Evolutionary conservation across 2,888 invertebrate species (phyloP).

Genomic region (Rhodophaea formosa): DNA sequence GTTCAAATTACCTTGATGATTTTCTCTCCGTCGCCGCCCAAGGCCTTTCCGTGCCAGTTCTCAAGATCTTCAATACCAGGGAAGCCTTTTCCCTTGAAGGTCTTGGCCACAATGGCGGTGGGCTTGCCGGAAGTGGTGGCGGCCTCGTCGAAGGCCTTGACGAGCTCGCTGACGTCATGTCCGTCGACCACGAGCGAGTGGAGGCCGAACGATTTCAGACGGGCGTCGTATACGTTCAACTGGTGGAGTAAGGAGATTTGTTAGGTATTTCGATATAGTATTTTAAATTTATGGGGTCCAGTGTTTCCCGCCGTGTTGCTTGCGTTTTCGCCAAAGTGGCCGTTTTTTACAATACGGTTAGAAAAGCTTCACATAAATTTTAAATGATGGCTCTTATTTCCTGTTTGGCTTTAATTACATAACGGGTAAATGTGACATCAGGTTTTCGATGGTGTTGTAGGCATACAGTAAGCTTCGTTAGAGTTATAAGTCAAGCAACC

Average conservation of each 20-base stretch:
- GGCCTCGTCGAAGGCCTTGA: slow-evolving; percentile 93
- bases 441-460: no score
- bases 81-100: slow-evolving; percentile 96
- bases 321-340: no score
- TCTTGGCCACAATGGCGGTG: slow-evolving; percentile 97
- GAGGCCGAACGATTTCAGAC: slow-evolving; percentile 94
- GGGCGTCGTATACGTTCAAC: slow-evolving; percentile 90
- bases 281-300: no score
- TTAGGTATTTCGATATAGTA: not conserved
- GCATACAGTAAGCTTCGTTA: no score
- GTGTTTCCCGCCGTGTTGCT: no score
- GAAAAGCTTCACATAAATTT: no score
- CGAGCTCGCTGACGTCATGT: slow-evolving; percentile 95
- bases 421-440: no score
- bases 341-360: no score
- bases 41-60: slow-evolving; percentile 99
- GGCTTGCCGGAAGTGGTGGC: slow-evolving; percentile 88
- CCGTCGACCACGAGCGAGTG: slow-evolving; percentile 97
- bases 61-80: slow-evolving; percentile 94
- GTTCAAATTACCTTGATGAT: slow-evolving; percentile 75
- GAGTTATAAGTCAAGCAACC: no score
- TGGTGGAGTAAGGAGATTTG: slow-evolving; percentile 27
- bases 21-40: slow-evolving; percentile 90
- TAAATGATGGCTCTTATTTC: no score
- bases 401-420: no score